Evolutionary conservation across 2,113 vertebrate species (phyloP), one percentile per base, ranked within the genome.

Genomic region (Hemibates koningsi): DNA sequence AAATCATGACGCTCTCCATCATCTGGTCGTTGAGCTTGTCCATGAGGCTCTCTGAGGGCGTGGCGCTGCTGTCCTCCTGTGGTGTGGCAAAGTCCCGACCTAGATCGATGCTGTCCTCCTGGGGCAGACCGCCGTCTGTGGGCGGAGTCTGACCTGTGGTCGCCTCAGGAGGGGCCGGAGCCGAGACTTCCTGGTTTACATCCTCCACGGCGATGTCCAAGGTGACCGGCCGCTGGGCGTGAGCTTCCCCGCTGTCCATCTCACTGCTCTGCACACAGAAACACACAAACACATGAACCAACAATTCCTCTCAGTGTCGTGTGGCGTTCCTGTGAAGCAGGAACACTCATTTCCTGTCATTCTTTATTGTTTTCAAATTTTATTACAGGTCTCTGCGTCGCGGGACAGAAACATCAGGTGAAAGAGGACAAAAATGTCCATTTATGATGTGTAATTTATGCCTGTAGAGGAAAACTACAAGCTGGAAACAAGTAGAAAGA

Each of bases 1-100:
- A 99, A 86, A 99, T 99, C 92, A 99, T 96, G 73, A 99, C 99
- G 1, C 99, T 99, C 82, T 99, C 99, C 98, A 99, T 99, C 98
- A 99, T 97, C 81, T 99, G 98, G 48, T 99, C 99, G 2, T 97
- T 98, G 7, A 99, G 97, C 85, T 97, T 99, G 83, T 98, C 98
- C 13, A 96, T 90, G 13, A 97, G 96, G 85, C 97, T 96, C 61
- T 97, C 98, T 0, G 97, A 98, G 0, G 96, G 86, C 2, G 93
- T 92, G 61, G 93, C 83, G 1, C 87, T 94, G 27, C 97, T 97
- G 91, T 98, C 97, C 3, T 97, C 97, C 71, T 95, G 97, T 29
- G 97, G 97, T 5, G 97, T 97, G 21, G 92, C 94, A 78, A 97
- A 98, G 43, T 97, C 98, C 6, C 94, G 97, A 3, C 96, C 97